These are phyloP conservation scores for Pocillopora damicornis DNA, from an alignment of 64 coral and sea anemone species.

Conservation along the genomic window DNA sequence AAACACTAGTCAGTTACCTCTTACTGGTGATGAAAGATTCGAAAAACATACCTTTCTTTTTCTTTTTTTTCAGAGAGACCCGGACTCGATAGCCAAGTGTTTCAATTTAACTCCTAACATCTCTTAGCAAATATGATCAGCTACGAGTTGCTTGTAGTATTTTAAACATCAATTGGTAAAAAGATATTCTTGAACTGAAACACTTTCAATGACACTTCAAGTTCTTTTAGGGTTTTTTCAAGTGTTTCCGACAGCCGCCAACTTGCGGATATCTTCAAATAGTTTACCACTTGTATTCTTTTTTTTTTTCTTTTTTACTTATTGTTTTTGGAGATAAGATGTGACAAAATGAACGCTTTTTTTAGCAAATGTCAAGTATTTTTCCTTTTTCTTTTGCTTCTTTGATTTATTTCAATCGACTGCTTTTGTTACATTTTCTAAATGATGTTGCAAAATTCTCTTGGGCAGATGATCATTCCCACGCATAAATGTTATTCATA, in stretches of 20 bases:
- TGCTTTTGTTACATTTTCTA: background rate
- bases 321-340: too few species aligned
- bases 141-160: background rate
- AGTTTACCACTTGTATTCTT: too few species aligned
- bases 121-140: background rate
- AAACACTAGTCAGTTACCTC: too few species aligned
- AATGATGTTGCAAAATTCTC: background rate
- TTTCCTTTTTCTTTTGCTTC: background rate
- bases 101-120: background rate
- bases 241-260: background rate
- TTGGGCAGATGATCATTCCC: background rate
- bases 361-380: background rate
- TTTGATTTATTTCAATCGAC: background rate
- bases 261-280: too few species aligned
- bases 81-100: background rate
- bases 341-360: too few species aligned
- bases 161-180: slow-evolving; percentile 1
- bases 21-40: too few species aligned
- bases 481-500: background rate
- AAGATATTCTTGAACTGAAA: background rate
- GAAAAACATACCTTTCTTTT: too few species aligned
- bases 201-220: background rate
- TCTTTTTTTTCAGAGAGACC: too few species aligned
- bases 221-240: background rate
- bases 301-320: too few species aligned